A percentile compares a stretch with the other conserved stretches of the same genome.
These are phyloP conservation scores for Nyctibius grandis DNA, from an alignment of 2,797 vertebrate genomes.

Conservation along the genomic window DNA sequence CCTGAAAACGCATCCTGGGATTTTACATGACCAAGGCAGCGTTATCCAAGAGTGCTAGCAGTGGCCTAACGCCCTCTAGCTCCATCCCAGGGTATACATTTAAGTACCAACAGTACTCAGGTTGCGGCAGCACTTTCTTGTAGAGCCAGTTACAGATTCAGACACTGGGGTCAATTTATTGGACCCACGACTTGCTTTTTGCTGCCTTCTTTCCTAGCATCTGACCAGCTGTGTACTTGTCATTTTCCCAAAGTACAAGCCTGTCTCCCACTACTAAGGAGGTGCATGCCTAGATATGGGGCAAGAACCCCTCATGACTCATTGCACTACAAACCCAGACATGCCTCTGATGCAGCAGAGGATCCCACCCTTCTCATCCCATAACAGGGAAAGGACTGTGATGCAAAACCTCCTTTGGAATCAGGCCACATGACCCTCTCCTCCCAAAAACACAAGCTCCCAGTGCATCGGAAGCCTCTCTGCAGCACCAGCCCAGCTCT, in stretches of 20 bases:
- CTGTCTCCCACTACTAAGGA: background rate
- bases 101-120: background rate
- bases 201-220: background rate
- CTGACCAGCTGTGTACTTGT: background rate
- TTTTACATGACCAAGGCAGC: background rate
- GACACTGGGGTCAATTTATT: background rate
- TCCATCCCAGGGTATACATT: background rate
- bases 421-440: background rate
- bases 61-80: slow-evolving; percentile 32
- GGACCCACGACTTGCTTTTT: background rate
- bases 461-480: background rate
- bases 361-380: background rate
- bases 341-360: background rate
- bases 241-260: background rate
- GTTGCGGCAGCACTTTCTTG: background rate
- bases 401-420: background rate
- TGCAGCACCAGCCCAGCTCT: background rate
- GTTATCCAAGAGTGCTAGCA: background rate
- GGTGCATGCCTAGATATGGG: rapidly evolving
- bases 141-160: background rate
- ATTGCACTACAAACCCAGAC: background rate
- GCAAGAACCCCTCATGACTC: background rate
- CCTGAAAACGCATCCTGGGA: background rate
- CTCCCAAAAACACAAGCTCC: background rate
- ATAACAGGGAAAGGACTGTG: background rate